Evolutionary conservation across 2,888 invertebrate genomes (phyloP).

Genomic region (Tigriopus californicus): DNA sequence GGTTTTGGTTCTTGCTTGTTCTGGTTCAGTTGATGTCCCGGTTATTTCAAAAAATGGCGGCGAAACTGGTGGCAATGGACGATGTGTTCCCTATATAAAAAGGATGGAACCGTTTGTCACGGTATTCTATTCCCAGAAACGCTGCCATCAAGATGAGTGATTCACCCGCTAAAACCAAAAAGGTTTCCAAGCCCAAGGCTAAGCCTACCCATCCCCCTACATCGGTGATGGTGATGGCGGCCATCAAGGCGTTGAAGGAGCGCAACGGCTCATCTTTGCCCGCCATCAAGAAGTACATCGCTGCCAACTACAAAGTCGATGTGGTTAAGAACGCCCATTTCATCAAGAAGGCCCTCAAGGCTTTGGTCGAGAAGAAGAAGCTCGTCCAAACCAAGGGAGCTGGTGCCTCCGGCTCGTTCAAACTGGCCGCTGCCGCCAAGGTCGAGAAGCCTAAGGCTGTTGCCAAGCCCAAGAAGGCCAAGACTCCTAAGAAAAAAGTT

Average conservation of each 20-base stretch:
- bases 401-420: conserved; percentile 19
- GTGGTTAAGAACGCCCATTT: conserved; percentile 24
- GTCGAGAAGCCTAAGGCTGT: conserved; percentile 25
- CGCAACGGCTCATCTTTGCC: conserved; percentile 30
- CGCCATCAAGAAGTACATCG: conserved; percentile 30
- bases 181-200: conserved; percentile 19
- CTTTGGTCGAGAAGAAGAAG: conserved; percentile 25
- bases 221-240: conserved; percentile 29
- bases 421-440: conserved; percentile 19
- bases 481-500: conserved; percentile 16
- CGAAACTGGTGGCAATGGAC: no score
- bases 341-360: conserved; percentile 26
- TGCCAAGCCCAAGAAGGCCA: conserved; percentile 15
- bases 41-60: no score
- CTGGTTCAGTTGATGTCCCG: no score
- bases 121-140: no score
- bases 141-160: no score
- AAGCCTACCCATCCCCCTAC: conserved; percentile 27
- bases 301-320: conserved; percentile 28
- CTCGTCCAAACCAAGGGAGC: conserved; percentile 25
- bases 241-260: conserved; percentile 28
- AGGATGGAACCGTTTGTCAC: no score
- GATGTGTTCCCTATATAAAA: no score
- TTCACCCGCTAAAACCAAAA: conserved; percentile 10
- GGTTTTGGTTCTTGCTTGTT: no score